Conservation (phyloP, 2,888 invertebrate genomes). For the Patella caerulea region DNA sequence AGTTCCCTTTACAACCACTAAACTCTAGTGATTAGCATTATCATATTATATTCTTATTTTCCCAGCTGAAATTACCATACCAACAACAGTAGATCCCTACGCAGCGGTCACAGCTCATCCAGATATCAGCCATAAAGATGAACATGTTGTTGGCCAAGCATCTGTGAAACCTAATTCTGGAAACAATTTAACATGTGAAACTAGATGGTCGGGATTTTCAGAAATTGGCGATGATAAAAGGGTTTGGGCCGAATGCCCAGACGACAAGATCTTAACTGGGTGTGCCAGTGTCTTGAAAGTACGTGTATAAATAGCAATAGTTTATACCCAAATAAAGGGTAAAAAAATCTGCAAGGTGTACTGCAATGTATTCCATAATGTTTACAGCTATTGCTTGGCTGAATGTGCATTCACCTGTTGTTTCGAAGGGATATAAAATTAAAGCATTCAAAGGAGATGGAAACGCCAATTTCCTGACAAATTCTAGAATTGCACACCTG, state of each 20-base stretch:
- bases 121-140: constrained; percentile 23
- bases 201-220: constrained; percentile 26
- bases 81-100: constrained; percentile 15
- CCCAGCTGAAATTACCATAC: constrained; percentile 21
- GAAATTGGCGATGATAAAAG: constrained; percentile 31
- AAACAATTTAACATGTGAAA: constrained; percentile 25
- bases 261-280: constrained; percentile 33
- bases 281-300: constrained; percentile 30
- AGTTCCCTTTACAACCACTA: too few species aligned
- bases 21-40: too few species aligned
- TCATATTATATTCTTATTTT: background rate
- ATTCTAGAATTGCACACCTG: too few species aligned
- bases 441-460: too few species aligned
- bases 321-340: too few species aligned
- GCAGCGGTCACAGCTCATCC: constrained; percentile 14
- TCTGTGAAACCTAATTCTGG: background rate
- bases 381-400: too few species aligned
- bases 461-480: too few species aligned
- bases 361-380: too few species aligned
- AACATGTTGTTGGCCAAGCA: constrained; percentile 19
- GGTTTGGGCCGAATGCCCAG: constrained; percentile 23
- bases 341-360: too few species aligned
- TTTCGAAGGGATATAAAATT: too few species aligned
- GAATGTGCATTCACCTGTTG: too few species aligned
- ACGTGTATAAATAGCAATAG: background rate